Evolutionary conservation across 1,140 invertebrate species (phyloP).

Genomic region (Drosophila asahinai): DNA sequence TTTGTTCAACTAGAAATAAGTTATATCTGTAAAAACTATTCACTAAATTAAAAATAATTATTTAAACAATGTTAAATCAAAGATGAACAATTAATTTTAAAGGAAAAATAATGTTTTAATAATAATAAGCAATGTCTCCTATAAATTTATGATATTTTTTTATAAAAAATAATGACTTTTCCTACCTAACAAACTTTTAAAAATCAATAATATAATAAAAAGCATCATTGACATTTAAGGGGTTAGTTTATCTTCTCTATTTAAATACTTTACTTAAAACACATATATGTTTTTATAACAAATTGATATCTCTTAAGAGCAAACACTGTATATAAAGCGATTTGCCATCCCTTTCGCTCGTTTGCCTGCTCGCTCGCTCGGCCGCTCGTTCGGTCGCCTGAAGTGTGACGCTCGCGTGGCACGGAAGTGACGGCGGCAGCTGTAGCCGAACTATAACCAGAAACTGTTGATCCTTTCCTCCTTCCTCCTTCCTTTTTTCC

Average conservation of each 20-base stretch:
- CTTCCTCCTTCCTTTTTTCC: conserved; percentile 18
- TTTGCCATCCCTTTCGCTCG: not conserved
- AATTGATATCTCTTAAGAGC: conserved; percentile 1
- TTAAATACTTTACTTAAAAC: not conserved
- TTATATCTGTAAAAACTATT: too few species aligned
- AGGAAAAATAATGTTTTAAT: too few species aligned
- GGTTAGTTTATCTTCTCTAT: not conserved
- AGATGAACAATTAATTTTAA: too few species aligned
- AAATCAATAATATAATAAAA: not conserved
- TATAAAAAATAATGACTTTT: not conserved
- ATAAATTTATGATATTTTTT: too few species aligned
- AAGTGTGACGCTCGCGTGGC: conserved; percentile 82
- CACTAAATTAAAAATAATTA: too few species aligned
- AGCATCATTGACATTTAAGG: accelerated
- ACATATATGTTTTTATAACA: conserved; percentile 4
- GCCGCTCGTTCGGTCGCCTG: conserved; percentile 42
- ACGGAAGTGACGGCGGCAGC: conserved; percentile 78
- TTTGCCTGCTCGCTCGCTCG: not conserved
- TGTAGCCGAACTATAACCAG: conserved; percentile 73
- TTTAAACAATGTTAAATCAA: too few species aligned
- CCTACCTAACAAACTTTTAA: not conserved
- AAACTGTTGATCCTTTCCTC: conserved; percentile 78
- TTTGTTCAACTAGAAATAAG: too few species aligned
- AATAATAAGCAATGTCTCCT: too few species aligned
- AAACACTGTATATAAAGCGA: conserved; percentile 15